phyloP scores from a whole-genome alignment of 2,113 vertebrate species.

The Nymphicus hollandicus region DNA sequence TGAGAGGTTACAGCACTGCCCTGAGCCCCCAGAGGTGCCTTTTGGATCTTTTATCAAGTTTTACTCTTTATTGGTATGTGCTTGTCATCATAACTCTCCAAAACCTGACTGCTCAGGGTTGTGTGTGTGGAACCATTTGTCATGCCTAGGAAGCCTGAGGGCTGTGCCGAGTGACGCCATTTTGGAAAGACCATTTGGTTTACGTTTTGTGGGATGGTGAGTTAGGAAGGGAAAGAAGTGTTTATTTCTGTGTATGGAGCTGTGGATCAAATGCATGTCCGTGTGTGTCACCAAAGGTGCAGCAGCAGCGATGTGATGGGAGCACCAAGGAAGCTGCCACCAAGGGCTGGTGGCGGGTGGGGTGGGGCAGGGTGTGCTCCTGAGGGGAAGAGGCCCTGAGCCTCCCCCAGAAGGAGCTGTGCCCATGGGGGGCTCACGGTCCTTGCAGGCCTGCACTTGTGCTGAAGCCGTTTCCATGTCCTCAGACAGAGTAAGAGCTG shows the following conservation, averaged over 20 bases:
- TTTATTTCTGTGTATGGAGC: fast-evolving
- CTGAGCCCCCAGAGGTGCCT: no score
- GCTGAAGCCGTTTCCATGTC: fast-evolving
- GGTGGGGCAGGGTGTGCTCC: no score
- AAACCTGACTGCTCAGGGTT: fast-evolving
- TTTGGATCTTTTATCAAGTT: no score
- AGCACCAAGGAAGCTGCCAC: neutral
- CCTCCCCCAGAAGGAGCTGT: fast-evolving
- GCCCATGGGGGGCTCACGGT: fast-evolving
- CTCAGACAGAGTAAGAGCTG: fast-evolving
- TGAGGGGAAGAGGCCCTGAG: fast-evolving
- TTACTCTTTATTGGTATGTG: fast-evolving
- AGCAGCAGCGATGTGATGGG: fast-evolving
- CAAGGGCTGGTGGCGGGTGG: neutral
- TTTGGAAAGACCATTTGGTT: fast-evolving
- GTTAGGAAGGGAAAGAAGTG: neutral
- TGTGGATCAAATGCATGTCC: fast-evolving
- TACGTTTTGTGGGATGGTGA: neutral
- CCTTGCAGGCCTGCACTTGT: fast-evolving
- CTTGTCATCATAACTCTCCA: fast-evolving
- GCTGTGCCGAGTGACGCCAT: fast-evolving
- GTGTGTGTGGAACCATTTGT: neutral
- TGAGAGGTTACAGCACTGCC: neutral
- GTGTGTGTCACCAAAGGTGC: fast-evolving
- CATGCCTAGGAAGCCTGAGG: fast-evolving